Evolutionary conservation across 2,888 invertebrate genomes (phyloP).

Genomic region (Yponomeuta sedellus): DNA sequence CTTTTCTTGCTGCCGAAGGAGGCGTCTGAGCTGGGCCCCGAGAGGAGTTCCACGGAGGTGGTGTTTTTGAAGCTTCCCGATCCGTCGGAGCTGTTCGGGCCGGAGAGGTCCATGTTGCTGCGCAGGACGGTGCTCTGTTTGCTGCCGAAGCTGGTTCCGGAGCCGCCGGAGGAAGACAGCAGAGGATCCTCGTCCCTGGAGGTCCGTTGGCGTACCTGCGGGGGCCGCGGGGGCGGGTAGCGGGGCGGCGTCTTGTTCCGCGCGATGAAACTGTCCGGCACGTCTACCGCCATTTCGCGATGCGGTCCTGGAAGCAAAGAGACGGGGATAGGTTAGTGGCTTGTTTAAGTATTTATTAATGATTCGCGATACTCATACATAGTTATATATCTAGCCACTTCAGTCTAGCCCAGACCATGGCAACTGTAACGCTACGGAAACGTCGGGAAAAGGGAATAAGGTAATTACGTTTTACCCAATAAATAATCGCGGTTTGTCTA

Average conservation of each 20-base stretch:
- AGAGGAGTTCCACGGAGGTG: slow-evolving; percentile 57
- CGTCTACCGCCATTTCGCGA: slow-evolving; percentile 99
- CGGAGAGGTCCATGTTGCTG: slow-evolving; percentile 49
- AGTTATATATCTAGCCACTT: too few species aligned
- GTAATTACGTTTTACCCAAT: too few species aligned
- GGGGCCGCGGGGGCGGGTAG: slow-evolving; percentile 88
- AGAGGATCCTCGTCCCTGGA: slow-evolving; percentile 71
- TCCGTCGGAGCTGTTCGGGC: slow-evolving; percentile 53
- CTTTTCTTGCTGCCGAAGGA: slow-evolving; percentile 66
- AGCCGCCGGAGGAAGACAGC: slow-evolving; percentile 55
- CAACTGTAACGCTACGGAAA: too few species aligned
- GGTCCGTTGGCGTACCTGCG: slow-evolving; percentile 76
- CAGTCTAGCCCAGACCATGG: too few species aligned
- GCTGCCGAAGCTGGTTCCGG: slow-evolving; percentile 65
- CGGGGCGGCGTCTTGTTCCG: slow-evolving; percentile 93
- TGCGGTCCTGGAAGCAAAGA: slow-evolving; percentile 82
- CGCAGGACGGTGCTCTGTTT: slow-evolving; percentile 63
- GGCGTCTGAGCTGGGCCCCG: slow-evolving; percentile 61
- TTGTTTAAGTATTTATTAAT: too few species aligned
- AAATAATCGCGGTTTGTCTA: too few species aligned
- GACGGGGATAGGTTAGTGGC: background rate
- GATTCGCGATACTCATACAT: too few species aligned
- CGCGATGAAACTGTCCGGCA: slow-evolving; percentile 95
- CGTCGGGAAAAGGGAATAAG: too few species aligned
- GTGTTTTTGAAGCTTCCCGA: slow-evolving; percentile 63